Evolutionary conservation across 2,888 invertebrate species (phyloP), one percentile per base, ranked within the genome.

Genomic region (Altica lythri): DNA sequence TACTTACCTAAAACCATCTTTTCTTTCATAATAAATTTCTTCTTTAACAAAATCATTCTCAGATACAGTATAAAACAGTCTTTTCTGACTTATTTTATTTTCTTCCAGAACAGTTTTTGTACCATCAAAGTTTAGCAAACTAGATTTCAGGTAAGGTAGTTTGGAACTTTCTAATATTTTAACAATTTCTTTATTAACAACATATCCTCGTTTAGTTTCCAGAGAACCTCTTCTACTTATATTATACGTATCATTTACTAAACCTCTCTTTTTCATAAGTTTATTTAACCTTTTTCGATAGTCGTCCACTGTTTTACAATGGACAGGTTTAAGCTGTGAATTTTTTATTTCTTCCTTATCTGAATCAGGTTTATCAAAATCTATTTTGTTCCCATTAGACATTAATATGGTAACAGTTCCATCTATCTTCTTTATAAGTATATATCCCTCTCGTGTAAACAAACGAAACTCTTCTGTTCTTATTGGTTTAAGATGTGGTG

Each of bases 1-100:
- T n/a, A n/a, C n/a, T n/a, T n/a, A n/a, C n/a, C n/a, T n/a, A 48
- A 70, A 63, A 14, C 68, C 66, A 44, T 71, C 71, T 16, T 59
- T 65, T 52, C 71, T 61, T 46, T 68, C 68, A 46, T 54, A 67
- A 16, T 47, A 60, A 2, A 62, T 58, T 43, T 69, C 68, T 29
- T 67, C 63, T 8, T 61, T 53, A 17, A 57, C 53, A 38, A 64
- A 67, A 52, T 71, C 67, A 12, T 62, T 48, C 32, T 69, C 66
- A 1, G 51, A 40, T 1, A 57, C 52, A 14, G 63, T 55, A 38
- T 64, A 44, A 50, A 61, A 61, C n/a, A 60, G 10, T 47, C 64
- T 65, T 12, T 60, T 66, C 29, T 63, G 61, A 1, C 56, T 61
- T 4, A 66, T 53, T 50, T 62, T 60, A 4, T 60, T 59, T 2